phyloP scores from a whole-genome alignment of 2,888 invertebrate genomes.

The Griposia aprilina region DNA sequence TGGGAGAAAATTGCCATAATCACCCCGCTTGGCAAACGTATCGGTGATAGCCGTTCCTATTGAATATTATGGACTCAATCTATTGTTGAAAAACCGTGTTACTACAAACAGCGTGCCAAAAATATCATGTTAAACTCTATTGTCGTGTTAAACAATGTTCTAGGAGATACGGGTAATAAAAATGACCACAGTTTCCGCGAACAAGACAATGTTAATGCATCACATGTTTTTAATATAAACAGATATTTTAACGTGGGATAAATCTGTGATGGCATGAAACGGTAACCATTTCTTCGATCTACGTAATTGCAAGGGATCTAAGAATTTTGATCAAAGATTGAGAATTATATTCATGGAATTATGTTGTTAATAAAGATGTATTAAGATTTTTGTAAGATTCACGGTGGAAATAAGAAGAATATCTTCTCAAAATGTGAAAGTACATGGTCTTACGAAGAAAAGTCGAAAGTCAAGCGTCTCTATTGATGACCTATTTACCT shows the following conservation, averaged over 20 bases:
- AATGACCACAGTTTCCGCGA: slow-evolving; percentile 76
- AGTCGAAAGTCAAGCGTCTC: background rate
- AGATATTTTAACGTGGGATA: slow-evolving; percentile 53
- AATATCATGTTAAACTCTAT: slow-evolving; percentile 33
- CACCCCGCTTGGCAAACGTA: slow-evolving; percentile 33
- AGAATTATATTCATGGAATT: slow-evolving; percentile 20
- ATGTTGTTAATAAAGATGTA: background rate
- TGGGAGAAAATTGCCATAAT: slow-evolving; percentile 23
- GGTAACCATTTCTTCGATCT: slow-evolving; percentile 50
- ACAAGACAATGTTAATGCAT: slow-evolving; percentile 59
- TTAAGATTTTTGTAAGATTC: background rate
- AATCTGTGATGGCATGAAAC: slow-evolving; percentile 50
- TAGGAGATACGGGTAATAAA: slow-evolving; percentile 65
- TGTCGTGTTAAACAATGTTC: slow-evolving; percentile 50
- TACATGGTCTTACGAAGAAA: slow-evolving; percentile 17
- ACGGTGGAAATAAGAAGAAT: background rate
- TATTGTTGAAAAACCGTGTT: slow-evolving; percentile 39
- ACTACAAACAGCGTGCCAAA: slow-evolving; percentile 39
- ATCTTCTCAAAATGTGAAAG: slow-evolving; percentile 12
- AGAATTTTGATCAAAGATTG: slow-evolving; percentile 37
- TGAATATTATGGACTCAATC: slow-evolving; percentile 41
- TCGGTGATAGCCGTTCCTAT: slow-evolving; percentile 18
- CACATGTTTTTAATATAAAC: slow-evolving; percentile 59
- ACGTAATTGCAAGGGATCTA: slow-evolving; percentile 40
- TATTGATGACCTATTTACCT: slow-evolving; percentile 66